Evolutionary conservation across 1,140 invertebrate species (phyloP).

Genomic region (Drosophila arizonae): DNA sequence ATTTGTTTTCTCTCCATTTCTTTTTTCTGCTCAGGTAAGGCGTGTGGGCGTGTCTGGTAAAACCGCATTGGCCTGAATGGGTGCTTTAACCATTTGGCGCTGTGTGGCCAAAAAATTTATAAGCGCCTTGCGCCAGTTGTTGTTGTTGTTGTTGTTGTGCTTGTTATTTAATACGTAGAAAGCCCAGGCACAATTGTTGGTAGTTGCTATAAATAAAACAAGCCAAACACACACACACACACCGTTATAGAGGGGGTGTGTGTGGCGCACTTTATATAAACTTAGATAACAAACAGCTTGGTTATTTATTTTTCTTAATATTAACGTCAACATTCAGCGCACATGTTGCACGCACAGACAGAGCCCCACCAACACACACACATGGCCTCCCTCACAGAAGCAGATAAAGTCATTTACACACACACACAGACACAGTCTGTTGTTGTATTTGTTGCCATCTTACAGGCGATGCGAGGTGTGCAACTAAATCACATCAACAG

Average conservation of each 20-base stretch:
- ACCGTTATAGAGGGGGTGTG: neutral
- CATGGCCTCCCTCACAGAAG: conserved; percentile 32
- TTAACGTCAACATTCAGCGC: conserved; percentile 81
- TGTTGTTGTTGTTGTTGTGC: conserved; percentile 31
- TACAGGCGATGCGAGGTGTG: conserved; percentile 78
- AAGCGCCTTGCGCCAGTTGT: conserved; percentile 66
- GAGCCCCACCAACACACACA: conserved; percentile 13
- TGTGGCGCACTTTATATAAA: conserved; percentile 73
- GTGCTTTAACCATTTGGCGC: conserved; percentile 40
- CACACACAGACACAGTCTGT: conserved; percentile 26
- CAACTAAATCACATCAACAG: conserved; percentile 80
- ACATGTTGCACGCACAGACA: conserved; percentile 77
- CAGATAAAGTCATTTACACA: conserved; percentile 75
- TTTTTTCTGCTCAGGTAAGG: neutral
- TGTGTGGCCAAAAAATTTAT: conserved; percentile 72
- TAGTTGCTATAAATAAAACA: conserved; percentile 80
- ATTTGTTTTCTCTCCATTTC: neutral
- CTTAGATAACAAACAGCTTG: conserved; percentile 81
- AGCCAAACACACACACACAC: conserved; percentile 35
- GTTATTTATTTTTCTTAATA: conserved; percentile 82
- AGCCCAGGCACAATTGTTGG: conserved; percentile 73
- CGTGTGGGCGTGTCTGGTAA: conserved; percentile 17
- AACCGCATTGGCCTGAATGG: conserved; percentile 11
- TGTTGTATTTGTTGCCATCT: conserved; percentile 77
- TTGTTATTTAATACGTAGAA: conserved; percentile 69